phyloP scores from a whole-genome alignment of 2,797 vertebrate genomes.

The Cheirogaleus major region DNA sequence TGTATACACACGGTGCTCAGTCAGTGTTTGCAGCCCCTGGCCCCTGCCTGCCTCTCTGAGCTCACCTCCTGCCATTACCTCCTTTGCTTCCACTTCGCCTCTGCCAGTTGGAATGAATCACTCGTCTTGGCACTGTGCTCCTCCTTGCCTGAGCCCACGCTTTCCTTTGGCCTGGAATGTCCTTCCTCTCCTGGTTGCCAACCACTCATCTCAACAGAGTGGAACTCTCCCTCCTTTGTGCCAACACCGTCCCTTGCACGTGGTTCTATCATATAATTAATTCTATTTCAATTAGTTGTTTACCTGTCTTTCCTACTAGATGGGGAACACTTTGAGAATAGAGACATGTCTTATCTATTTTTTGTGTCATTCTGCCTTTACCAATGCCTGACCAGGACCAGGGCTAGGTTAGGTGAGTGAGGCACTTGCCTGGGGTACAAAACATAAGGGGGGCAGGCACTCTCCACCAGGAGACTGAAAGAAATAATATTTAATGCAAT shows the following conservation, averaged over 20 bases:
- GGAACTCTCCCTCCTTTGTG: not conserved
- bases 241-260: not conserved
- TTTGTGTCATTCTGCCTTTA: not conserved
- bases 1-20: not conserved
- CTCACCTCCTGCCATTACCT: not conserved
- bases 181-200: not conserved
- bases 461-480: not conserved
- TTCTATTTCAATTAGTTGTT: not conserved
- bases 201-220: not conserved
- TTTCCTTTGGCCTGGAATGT: not conserved
- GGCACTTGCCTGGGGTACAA: not conserved
- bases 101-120: not conserved
- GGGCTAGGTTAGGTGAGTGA: not conserved
- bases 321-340: not conserved
- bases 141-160: not conserved
- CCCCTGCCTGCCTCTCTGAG: not conserved
- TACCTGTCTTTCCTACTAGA: not conserved
- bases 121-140: fast-evolving
- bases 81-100: too few relatives aligned
- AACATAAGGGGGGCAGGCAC: not conserved
- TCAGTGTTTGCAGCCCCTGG: not conserved
- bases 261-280: not conserved
- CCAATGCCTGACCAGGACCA: not conserved
- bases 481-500: not conserved
- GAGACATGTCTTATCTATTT: not conserved